Percentiles rank a stretch among this genome's conserved stretches.
phyloP scores from a whole-genome alignment of 1,140 invertebrate genomes.

The Drosophila trapezifrons region DNA sequence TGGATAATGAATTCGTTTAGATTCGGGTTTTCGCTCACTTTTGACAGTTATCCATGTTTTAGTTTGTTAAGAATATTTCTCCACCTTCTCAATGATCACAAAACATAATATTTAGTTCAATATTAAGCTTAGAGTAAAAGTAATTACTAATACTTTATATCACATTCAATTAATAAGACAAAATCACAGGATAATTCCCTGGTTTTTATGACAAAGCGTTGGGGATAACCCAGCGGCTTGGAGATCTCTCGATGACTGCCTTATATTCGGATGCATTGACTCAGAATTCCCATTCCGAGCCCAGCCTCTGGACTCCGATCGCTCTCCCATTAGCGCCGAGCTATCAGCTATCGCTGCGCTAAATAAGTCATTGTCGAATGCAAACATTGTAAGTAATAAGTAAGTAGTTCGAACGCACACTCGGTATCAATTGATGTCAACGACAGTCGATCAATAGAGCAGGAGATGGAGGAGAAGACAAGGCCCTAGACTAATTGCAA shows the following conservation, averaged over 20 bases:
- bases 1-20: too few species aligned
- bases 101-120: neutral
- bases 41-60: neutral
- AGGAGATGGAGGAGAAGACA: constrained; percentile 3
- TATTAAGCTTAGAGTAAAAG: neutral
- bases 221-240: neutral
- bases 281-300: constrained; percentile 1
- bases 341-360: constrained; percentile 49
- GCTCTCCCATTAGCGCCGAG: constrained; percentile 40
- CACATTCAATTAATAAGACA: too few species aligned
- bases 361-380: constrained; percentile 56
- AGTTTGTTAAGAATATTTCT: neutral
- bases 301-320: constrained; percentile 3
- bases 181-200: neutral
- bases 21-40: neutral
- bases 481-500: constrained; percentile 58
- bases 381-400: constrained; percentile 36
- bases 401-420: neutral
- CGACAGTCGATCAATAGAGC: constrained; percentile 7
- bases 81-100: neutral
- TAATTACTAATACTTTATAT: neutral
- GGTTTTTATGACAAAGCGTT: neutral
- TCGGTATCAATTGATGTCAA: constrained; percentile 20
- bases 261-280: constrained; percentile 4
- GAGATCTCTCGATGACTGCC: constrained; percentile 16